Conservation (phyloP, 2,113 vertebrate genomes). For the Lepidothrix coronata region DNA sequence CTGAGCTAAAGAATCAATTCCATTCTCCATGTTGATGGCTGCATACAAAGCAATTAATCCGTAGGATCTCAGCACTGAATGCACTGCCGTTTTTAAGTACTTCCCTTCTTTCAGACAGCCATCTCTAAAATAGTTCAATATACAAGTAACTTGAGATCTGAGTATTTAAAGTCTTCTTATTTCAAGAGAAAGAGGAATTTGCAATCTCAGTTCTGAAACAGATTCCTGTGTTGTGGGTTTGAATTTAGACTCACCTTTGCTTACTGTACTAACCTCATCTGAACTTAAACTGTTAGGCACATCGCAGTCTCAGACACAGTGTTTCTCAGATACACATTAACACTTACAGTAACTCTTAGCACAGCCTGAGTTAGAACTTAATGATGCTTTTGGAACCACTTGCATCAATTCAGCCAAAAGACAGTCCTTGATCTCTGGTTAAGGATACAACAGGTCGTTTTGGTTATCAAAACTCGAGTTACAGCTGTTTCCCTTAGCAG, state of each 20-base stretch:
- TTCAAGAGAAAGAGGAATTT: not conserved
- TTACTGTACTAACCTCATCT: not conserved
- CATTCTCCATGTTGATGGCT: not conserved
- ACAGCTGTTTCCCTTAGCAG: not conserved
- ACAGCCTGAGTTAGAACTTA: not conserved
- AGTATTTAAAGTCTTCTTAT: not conserved
- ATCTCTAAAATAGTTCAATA: not conserved
- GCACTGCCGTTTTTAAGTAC: not conserved
- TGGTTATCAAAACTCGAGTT: not conserved
- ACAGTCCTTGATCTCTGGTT: not conserved
- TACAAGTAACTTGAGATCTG: not conserved
- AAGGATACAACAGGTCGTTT: not conserved
- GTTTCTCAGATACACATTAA: not conserved
- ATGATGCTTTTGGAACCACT: not conserved
- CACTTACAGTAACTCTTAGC: not conserved
- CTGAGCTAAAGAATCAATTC: not conserved
- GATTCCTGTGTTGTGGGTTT: not conserved
- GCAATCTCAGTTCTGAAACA: not conserved
- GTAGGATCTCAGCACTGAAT: not conserved
- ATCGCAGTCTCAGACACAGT: fast-evolving
- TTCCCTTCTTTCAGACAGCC: not conserved
- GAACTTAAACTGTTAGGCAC: not conserved
- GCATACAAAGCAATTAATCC: not conserved
- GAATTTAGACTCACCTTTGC: not conserved
- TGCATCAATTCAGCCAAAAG: not conserved